Evolutionary conservation across 2,797 vertebrate genomes (phyloP).

Genomic region (Brachyrhaphis roseni): DNA sequence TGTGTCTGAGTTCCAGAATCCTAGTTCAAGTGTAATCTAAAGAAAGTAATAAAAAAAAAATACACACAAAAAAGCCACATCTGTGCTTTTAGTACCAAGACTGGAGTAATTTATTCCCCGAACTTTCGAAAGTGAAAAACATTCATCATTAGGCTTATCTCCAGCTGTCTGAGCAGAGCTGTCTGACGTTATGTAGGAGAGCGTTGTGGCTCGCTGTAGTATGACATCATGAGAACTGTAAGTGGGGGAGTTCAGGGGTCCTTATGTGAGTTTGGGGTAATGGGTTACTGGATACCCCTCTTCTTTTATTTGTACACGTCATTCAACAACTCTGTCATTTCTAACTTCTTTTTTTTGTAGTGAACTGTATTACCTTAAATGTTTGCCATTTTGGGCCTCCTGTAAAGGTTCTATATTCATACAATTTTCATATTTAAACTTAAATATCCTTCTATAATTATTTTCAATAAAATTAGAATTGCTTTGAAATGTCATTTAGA

Average conservation of each 20-base stretch:
- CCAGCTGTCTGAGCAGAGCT: constrained; percentile 37
- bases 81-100: not conserved
- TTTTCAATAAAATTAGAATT: not conserved
- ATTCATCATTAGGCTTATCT: constrained; percentile 65
- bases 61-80: not conserved
- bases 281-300: constrained; percentile 64
- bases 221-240: constrained; percentile 80
- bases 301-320: constrained; percentile 14
- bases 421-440: not conserved
- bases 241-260: constrained; percentile 53
- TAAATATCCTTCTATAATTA: too few relatives aligned
- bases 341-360: not conserved
- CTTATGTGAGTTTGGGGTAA: constrained; percentile 58
- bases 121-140: constrained; percentile 36
- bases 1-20: not conserved
- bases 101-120: constrained; percentile 4
- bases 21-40: not conserved
- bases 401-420: not conserved
- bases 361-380: not conserved
- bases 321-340: not conserved
- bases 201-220: constrained; percentile 37
- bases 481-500: not conserved
- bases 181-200: constrained; percentile 49
- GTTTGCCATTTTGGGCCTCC: not conserved
- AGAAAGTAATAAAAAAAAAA: not conserved